A percentile compares a stretch with the other conserved stretches of the same genome.
phyloP scores from a whole-genome alignment of 1,140 invertebrate genomes.

The Drosophila sp. region DNA sequence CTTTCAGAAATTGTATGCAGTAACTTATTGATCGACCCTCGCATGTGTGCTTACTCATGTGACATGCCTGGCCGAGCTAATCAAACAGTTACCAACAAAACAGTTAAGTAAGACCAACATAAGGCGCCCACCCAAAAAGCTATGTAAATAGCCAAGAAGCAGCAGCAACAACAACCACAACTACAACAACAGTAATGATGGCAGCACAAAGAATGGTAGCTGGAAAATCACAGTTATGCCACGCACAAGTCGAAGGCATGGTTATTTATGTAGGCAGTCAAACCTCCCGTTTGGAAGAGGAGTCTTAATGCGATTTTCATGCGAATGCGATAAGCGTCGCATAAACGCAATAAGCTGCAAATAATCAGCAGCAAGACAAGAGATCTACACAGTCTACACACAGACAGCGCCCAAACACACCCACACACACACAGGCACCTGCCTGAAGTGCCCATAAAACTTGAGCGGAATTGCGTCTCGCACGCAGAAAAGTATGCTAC shows the following conservation, averaged over 20 bases:
- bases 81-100: slow-evolving; percentile 41
- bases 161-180: background rate
- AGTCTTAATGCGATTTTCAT: slow-evolving; percentile 72
- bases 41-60: slow-evolving; percentile 30
- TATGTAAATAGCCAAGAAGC: slow-evolving; percentile 34
- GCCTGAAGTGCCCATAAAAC: slow-evolving; percentile 47
- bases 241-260: slow-evolving; percentile 10
- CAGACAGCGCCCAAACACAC: background rate
- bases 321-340: slow-evolving; percentile 75
- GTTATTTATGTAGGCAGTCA: slow-evolving; percentile 12
- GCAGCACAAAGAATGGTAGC: background rate
- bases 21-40: slow-evolving; percentile 5
- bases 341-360: slow-evolving; percentile 77
- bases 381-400: slow-evolving; percentile 42
- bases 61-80: slow-evolving; percentile 42
- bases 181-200: background rate
- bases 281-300: slow-evolving; percentile 22
- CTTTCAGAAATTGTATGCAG: background rate
- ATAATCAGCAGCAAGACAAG: slow-evolving; percentile 74
- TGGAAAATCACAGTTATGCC: slow-evolving; percentile 42
- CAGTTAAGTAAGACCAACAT: slow-evolving; percentile 42
- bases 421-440: slow-evolving; percentile 25
- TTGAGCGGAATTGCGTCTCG: slow-evolving; percentile 30
- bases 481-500: slow-evolving; percentile 50
- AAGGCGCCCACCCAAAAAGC: slow-evolving; percentile 44